Conservation (phyloP, 2,797 vertebrate species). For the Lacerta viridis region DNA sequence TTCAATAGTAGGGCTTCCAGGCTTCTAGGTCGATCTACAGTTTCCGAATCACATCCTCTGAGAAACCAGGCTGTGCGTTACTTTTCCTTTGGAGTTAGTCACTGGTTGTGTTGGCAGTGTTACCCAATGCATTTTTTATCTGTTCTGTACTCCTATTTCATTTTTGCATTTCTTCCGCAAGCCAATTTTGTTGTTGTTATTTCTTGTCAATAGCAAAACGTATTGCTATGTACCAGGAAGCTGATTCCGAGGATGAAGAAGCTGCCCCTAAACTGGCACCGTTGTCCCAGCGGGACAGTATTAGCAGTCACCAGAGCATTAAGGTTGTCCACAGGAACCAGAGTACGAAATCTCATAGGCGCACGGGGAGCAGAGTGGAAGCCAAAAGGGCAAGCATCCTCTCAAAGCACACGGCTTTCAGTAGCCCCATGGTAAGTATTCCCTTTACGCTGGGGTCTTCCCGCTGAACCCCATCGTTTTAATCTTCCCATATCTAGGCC, state of each 20-base stretch:
- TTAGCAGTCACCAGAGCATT: slow-evolving; percentile 89
- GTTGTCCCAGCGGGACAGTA: slow-evolving; percentile 87
- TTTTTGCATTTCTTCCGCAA: slow-evolving; percentile 1
- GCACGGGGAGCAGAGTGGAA: slow-evolving; percentile 91
- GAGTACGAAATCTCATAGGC: slow-evolving; percentile 92
- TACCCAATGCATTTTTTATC: not conserved
- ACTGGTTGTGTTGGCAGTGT: not conserved
- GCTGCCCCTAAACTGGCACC: slow-evolving; percentile 84
- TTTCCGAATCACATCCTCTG: not conserved
- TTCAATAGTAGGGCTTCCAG: not conserved
- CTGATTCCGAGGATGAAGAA: slow-evolving; percentile 95
- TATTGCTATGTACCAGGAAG: slow-evolving; percentile 95
- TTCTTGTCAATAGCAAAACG: slow-evolving; percentile 85
- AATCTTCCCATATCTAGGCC: not conserved
- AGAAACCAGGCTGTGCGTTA: not conserved
- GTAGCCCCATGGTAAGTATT: slow-evolving; percentile 94
- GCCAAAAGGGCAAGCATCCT: slow-evolving; percentile 94
- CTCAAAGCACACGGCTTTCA: slow-evolving; percentile 96
- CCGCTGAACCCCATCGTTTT: not conserved
- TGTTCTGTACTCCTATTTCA: not conserved
- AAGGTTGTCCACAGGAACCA: slow-evolving; percentile 88
- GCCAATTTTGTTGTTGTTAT: not conserved
- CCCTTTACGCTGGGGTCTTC: not conserved
- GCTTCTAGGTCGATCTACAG: not conserved
- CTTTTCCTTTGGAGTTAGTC: not conserved